Evolutionary conservation across 1,140 invertebrate species (phyloP), one percentile per base, ranked within the genome.

Genomic region (Drosophila sproati): DNA sequence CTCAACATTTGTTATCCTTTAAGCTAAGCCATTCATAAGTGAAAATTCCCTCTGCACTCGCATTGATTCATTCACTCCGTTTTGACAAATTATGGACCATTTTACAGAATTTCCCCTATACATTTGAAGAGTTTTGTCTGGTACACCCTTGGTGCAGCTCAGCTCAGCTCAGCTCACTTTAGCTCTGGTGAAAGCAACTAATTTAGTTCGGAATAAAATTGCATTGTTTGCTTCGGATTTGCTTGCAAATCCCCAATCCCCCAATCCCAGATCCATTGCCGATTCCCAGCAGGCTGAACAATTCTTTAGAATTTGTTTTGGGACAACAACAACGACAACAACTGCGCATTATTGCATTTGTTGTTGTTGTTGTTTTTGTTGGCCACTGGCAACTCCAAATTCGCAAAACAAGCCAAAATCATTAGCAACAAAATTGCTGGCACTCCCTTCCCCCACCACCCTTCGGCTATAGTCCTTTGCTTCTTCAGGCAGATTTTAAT

Each of bases 351-450:
- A 20, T 20, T 52, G 56, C 45, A 57, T 71, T 62, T 34, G 35
- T 39, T 51, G 71, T 57, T 51, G 71, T 57, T 50, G 20, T 20
- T 20, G 20, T 34, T 48, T 34, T 35, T 29, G 20, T 43, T 45
- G 55, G 39, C 68, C 64, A 61, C 43, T 70, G 73, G 47, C 63
- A 79, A 79, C 74, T 68, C 75, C 59, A 88, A 88, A 83, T 82
- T 74, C 85, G 69, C 77, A 78, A 83, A 89, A 76, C 85, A 88
- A 88, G 80, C 80, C 85, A 80, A 88, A 88, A 89, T 89, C 80
- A 88, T 89, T 89, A 89, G 80, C 83, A 88, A 83, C 83, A 88
- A 82, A 83, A 83, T 87, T 77, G 83, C 80, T 73, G 32, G 43
- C 35, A 70, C 43, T 56, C 72, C 48, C 35, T 12, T 35, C 3